A percentile compares a stretch with the other conserved stretches of the same genome.
These are phyloP conservation scores for Sitophilus oryzae DNA, from an alignment of 1,140 invertebrate species.

Conservation along the genomic window DNA sequence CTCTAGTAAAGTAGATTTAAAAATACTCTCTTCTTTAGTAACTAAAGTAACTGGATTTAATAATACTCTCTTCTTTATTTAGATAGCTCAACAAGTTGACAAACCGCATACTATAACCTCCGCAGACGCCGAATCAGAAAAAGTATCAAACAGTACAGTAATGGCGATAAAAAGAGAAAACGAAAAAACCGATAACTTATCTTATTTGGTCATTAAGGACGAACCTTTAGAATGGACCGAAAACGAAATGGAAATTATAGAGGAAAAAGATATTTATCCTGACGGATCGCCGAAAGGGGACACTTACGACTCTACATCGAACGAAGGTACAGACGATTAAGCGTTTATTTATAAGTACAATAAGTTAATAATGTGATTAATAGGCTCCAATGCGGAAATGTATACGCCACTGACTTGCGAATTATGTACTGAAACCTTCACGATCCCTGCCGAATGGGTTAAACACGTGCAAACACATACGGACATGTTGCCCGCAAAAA, in stretches of 20 bases:
- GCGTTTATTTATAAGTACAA: neutral
- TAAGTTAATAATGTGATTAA: conserved; percentile 32
- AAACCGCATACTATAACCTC: conserved; percentile 28
- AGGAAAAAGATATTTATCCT: conserved; percentile 50
- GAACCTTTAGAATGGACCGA: conserved; percentile 51
- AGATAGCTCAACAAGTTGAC: conserved; percentile 14
- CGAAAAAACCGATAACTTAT: conserved; percentile 37
- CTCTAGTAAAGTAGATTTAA: no score
- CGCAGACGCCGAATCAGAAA: conserved; percentile 17
- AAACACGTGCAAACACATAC: conserved; percentile 71
- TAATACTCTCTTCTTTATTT: neutral
- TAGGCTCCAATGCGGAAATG: conserved; percentile 40
- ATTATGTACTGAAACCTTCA: conserved; percentile 76
- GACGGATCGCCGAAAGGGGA: conserved; percentile 52
- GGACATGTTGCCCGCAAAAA: conserved; percentile 51
- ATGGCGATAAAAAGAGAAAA: conserved; percentile 22
- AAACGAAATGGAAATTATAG: conserved; percentile 63
- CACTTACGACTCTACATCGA: conserved; percentile 26
- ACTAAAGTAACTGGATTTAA: conserved; percentile 12
- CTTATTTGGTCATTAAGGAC: conserved; percentile 50
- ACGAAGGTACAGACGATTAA: conserved; percentile 15
- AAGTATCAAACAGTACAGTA: conserved; percentile 25
- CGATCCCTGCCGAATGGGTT: conserved; percentile 72
- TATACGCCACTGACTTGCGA: conserved; percentile 74
- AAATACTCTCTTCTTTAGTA: conserved; percentile 7